phyloP scores from a whole-genome alignment of 2,113 vertebrate species.

The Eptesicus fuscus region DNA sequence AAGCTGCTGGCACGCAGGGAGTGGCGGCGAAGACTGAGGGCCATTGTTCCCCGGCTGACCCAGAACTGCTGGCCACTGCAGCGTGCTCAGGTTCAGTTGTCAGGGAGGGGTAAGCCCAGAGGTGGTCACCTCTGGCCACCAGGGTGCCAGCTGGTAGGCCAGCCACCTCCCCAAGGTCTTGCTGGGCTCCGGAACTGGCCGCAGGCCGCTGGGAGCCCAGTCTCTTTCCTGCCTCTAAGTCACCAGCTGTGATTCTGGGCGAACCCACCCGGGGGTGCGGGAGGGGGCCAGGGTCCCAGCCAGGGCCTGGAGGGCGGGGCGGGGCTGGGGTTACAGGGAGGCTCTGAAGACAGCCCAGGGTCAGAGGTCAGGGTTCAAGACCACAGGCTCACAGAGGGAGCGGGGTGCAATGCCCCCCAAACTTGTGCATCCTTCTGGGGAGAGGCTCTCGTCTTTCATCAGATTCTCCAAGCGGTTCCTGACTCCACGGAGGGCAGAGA shows the following conservation, averaged over 20 bases:
- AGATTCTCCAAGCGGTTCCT: background rate
- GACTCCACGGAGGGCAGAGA: background rate
- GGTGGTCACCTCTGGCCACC: background rate
- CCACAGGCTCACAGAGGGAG: background rate
- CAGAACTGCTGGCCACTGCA: background rate
- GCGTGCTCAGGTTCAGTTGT: background rate
- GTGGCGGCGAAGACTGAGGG: slow-evolving; percentile 9
- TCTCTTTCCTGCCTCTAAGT: background rate
- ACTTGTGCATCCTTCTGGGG: background rate
- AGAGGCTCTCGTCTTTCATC: background rate
- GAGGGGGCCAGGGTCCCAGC: background rate
- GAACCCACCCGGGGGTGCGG: fast-evolving
- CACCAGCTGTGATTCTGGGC: background rate
- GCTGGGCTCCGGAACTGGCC: background rate
- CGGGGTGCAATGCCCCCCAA: background rate
- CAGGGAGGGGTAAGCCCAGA: background rate
- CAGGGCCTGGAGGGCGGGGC: background rate
- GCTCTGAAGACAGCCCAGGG: background rate
- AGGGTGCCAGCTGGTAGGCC: background rate
- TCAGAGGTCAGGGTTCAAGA: background rate
- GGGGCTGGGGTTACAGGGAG: background rate
- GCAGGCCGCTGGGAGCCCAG: background rate
- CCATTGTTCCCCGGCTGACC: slow-evolving; percentile 46
- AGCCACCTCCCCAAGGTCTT: background rate
- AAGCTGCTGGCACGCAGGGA: background rate